Percentiles rank a stretch among this genome's conserved stretches.
Evolutionary conservation across 1,140 invertebrate genomes (phyloP).

Genomic region (Trachymyrmex septentrionalis): DNA sequence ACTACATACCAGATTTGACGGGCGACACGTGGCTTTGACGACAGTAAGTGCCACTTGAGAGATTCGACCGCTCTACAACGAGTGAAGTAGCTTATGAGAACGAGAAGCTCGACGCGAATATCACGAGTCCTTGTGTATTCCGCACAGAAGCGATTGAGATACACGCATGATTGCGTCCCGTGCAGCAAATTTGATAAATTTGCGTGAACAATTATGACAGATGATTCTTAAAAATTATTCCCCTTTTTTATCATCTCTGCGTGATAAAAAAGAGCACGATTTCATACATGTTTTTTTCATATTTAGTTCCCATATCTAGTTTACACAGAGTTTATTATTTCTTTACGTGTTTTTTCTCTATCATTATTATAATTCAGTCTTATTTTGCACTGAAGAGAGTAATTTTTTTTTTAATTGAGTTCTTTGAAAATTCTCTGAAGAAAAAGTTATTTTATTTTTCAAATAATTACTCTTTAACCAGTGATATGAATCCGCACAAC

Average conservation of each 20-base stretch:
- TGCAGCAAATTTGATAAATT: slow-evolving; percentile 52
- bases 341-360: neutral
- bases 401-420: neutral
- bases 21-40: slow-evolving; percentile 66
- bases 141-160: slow-evolving; percentile 53
- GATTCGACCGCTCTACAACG: slow-evolving; percentile 55
- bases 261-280: neutral
- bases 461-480: slow-evolving; percentile 7
- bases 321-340: neutral
- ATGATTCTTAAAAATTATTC: slow-evolving; percentile 2
- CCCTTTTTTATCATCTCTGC: neutral
- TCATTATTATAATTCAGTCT: neutral
- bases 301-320: neutral
- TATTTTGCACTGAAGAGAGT: neutral
- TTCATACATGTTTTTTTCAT: neutral
- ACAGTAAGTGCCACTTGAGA: slow-evolving; percentile 60
- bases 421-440: no score
- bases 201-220: neutral
- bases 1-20: slow-evolving; percentile 53
- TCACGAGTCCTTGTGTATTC: slow-evolving; percentile 62
- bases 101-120: slow-evolving; percentile 55
- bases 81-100: slow-evolving; percentile 56
- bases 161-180: slow-evolving; percentile 10
- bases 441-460: neutral
- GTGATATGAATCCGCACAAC: neutral